Percentiles rank a stretch among this genome's conserved stretches.
phyloP scores from a whole-genome alignment of 2,888 invertebrate genomes.

The Acanthosepion esculentum region DNA sequence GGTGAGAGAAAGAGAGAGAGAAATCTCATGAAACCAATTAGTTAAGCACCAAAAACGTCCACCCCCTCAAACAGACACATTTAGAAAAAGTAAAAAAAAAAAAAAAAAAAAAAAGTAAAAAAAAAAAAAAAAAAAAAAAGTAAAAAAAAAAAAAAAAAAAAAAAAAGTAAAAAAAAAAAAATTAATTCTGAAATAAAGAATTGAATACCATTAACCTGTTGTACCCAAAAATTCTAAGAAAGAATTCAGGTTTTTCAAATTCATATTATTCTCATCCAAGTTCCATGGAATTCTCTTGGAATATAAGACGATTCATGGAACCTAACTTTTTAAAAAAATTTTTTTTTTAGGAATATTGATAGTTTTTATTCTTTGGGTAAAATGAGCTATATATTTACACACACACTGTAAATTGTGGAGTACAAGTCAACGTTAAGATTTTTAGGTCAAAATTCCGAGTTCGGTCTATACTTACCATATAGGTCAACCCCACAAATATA shows the following conservation, averaged over 20 bases:
- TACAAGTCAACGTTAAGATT: background rate
- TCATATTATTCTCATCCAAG: background rate
- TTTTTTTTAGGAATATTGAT: background rate
- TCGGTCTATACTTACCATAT: no score
- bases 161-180: no score
- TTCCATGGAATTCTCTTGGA: background rate
- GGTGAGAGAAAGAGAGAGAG: background rate
- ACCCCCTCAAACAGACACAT: conserved; percentile 33
- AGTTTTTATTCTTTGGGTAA: background rate
- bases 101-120: background rate
- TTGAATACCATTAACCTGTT: background rate
- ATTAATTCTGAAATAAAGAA: background rate
- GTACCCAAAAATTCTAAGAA: background rate
- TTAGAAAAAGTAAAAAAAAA: background rate
- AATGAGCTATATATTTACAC: background rate
- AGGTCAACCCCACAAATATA: no score
- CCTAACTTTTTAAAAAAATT: background rate
- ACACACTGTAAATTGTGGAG: background rate
- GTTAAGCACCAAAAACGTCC: background rate
- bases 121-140: background rate
- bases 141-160: background rate
- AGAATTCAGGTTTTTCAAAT: background rate
- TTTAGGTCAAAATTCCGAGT: no score
- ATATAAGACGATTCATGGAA: background rate
- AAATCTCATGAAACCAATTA: background rate